Conservation (phyloP, 2,113 vertebrate species). For the Sorex araneus region DNA sequence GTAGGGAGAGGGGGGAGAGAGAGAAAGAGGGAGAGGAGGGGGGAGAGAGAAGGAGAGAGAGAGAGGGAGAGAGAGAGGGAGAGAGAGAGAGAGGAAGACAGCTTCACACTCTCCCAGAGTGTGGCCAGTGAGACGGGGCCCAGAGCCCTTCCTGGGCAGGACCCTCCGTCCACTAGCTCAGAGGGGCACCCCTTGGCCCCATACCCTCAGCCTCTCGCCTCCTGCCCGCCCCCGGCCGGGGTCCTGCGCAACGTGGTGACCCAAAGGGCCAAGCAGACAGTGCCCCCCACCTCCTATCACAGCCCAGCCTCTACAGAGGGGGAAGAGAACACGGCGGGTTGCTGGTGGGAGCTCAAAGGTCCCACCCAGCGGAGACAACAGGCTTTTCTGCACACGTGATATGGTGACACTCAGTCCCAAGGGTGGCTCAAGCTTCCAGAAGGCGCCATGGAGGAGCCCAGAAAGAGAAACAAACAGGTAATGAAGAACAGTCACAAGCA, state of each 20-base stretch:
- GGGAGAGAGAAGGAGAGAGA: too few relatives aligned
- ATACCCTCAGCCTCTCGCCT: too few relatives aligned
- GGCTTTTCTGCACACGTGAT: too few relatives aligned
- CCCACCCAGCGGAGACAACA: not conserved
- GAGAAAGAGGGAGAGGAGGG: too few relatives aligned
- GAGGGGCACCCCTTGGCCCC: too few relatives aligned
- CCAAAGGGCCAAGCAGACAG: not conserved
- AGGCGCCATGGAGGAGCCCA: not conserved
- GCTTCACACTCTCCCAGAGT: not conserved
- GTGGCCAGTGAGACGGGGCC: too few relatives aligned
- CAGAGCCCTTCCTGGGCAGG: too few relatives aligned
- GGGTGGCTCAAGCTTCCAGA: not conserved
- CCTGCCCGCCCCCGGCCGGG: too few relatives aligned
- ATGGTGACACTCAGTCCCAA: not conserved
- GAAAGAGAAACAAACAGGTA: not conserved
- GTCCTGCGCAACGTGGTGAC: not conserved
- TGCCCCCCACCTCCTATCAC: not conserved
- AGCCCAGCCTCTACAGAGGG: not conserved
- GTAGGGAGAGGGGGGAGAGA: too few relatives aligned
- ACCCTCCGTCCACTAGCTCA: too few relatives aligned
- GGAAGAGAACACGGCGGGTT: not conserved
- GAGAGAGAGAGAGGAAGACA: too few relatives aligned
- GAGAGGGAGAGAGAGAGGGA: too few relatives aligned
- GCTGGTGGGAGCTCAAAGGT: rapidly evolving
- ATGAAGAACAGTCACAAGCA: not conserved